Evolutionary conservation across 1,140 invertebrate species (phyloP).

Genomic region (Hycleus cichorii): DNA sequence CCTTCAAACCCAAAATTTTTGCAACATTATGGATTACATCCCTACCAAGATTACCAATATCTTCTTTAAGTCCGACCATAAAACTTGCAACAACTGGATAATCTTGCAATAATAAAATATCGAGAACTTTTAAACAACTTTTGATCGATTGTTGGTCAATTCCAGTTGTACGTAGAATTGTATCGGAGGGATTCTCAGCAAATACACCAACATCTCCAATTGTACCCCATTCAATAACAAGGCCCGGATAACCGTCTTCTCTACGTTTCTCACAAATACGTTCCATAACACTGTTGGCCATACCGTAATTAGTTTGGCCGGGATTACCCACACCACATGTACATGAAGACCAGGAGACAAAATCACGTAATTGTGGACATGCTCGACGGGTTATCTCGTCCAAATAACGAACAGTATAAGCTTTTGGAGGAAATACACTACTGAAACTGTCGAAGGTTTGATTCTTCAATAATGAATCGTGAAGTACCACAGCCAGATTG

Average conservation of each 20-base stretch:
- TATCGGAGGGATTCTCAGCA: constrained; percentile 71
- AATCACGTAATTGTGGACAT: constrained; percentile 39
- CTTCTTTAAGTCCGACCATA: constrained; percentile 51
- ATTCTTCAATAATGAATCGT: constrained; percentile 48
- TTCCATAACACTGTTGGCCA: no score
- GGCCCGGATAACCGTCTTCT: constrained; percentile 36
- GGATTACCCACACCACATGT: constrained; percentile 81
- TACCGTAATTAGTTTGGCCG: constrained; percentile 55
- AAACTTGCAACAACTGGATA: constrained; percentile 56
- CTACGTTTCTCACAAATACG: no score
- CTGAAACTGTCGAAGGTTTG: constrained; percentile 24
- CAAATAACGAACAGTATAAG: constrained; percentile 40
- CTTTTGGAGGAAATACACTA: constrained; percentile 46
- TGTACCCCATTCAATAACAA: constrained; percentile 58
- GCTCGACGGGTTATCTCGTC: constrained; percentile 45
- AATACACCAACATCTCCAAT: constrained; percentile 65
- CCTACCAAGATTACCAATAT: constrained; percentile 39
- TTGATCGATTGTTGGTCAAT: constrained; percentile 72
- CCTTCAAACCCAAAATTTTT: constrained; percentile 47
- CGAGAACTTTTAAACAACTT: constrained; percentile 62
- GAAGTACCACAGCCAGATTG: constrained; percentile 63
- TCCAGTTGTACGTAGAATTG: constrained; percentile 63
- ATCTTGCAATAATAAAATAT: constrained; percentile 60
- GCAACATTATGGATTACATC: constrained; percentile 54
- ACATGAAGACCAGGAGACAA: constrained; percentile 79